These are phyloP conservation scores for Elymnias hypermnestra DNA, from an alignment of 1,140 invertebrate species.

Conservation along the genomic window DNA sequence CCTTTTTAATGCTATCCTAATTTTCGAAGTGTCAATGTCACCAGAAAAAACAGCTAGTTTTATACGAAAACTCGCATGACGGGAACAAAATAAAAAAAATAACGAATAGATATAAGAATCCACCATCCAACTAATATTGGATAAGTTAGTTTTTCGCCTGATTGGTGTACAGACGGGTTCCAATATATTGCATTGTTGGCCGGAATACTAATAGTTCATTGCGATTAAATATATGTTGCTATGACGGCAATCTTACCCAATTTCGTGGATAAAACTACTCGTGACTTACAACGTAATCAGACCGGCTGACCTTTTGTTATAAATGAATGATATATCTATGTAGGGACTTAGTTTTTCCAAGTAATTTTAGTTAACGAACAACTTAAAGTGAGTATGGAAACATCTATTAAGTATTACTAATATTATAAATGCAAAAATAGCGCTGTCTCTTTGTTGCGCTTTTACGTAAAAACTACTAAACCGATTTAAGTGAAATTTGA, in stretches of 20 bases:
- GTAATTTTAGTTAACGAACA: constrained; percentile 1
- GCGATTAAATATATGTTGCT: constrained; percentile 25
- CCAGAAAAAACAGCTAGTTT: no score
- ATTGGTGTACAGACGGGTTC: constrained; percentile 40
- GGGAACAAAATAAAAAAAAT: constrained; percentile 1
- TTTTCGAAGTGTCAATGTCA: no score
- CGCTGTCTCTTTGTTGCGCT: no score
- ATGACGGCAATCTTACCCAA: constrained; percentile 24
- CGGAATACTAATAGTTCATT: constrained; percentile 43
- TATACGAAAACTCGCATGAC: no score
- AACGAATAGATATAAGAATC: constrained; percentile 12
- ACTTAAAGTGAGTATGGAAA: no score
- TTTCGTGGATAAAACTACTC: constrained; percentile 10
- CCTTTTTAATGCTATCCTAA: no score
- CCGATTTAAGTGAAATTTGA: no score
- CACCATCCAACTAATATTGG: constrained; percentile 36
- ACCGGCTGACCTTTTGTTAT: neutral
- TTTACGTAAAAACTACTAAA: no score
- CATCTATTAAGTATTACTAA: no score
- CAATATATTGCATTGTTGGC: constrained; percentile 53
- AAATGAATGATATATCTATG: constrained; percentile 4
- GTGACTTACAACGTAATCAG: constrained; percentile 17
- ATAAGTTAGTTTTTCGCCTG: constrained; percentile 53
- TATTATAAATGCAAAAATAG: no score
- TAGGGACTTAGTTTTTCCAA: neutral